Evolutionary conservation across 1,140 invertebrate genomes (phyloP).

Genomic region (Elymnias hypermnestra): DNA sequence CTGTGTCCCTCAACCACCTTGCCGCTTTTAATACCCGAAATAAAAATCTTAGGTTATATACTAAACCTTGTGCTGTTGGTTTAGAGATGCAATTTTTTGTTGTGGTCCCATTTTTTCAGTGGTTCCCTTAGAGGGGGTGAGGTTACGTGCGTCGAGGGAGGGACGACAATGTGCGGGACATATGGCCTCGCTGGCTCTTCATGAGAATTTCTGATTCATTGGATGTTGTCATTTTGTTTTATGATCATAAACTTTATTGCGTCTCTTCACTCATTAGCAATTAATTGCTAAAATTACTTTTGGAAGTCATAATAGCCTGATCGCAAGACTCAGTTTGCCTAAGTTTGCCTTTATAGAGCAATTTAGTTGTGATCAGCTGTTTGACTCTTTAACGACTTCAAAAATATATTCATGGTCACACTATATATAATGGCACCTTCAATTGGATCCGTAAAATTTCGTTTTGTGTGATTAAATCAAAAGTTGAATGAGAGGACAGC

Average conservation of each 20-base stretch:
- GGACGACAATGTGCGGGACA: conserved; percentile 56
- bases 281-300: neutral
- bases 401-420: no score
- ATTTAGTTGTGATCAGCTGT: no score
- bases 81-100: conserved; percentile 38
- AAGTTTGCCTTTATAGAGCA: no score
- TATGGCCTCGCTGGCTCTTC: conserved; percentile 46
- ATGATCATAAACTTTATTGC: conserved; percentile 31
- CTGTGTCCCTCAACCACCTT: conserved; percentile 19
- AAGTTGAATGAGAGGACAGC: no score
- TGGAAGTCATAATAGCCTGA: neutral
- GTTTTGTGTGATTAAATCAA: no score
- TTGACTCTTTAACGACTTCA: no score
- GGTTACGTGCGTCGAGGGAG: conserved; percentile 36
- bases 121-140: conserved; percentile 55
- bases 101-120: conserved; percentile 52
- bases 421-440: no score
- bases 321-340: no score
- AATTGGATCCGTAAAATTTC: no score
- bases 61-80: conserved; percentile 26
- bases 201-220: conserved; percentile 71
- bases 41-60: neutral
- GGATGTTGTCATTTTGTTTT: conserved; percentile 35
- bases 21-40: neutral
- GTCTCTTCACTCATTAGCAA: conserved; percentile 11